phyloP scores from a whole-genome alignment of 2,797 vertebrate species.

The Trachurus trachurus region DNA sequence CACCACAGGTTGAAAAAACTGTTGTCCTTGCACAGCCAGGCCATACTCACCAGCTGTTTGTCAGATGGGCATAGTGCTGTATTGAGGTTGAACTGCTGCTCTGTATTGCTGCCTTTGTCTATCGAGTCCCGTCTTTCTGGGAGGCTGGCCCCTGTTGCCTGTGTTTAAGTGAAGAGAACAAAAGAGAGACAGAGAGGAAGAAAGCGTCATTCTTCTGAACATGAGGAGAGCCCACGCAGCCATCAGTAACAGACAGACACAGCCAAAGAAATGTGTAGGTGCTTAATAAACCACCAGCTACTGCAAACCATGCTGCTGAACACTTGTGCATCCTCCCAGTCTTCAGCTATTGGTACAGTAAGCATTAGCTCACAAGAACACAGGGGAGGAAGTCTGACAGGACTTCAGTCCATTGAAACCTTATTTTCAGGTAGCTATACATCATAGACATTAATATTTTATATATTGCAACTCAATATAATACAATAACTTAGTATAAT shows the following conservation, averaged over 20 bases:
- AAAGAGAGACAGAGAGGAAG: slow-evolving; percentile 16
- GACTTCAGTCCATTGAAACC: background rate
- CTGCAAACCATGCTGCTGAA: background rate
- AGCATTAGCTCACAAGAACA: background rate
- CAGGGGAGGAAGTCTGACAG: background rate
- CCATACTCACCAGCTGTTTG: slow-evolving; percentile 70
- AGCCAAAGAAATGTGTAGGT: slow-evolving; percentile 11
- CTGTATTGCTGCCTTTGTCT: slow-evolving; percentile 37
- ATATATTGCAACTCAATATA: background rate
- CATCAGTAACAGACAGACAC: slow-evolving; percentile 7
- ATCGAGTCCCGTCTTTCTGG: slow-evolving; percentile 38
- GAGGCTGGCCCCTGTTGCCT: slow-evolving; percentile 49
- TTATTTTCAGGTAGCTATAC: background rate
- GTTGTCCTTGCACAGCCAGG: background rate
- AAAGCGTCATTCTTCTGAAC: slow-evolving; percentile 44
- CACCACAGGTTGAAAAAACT: slow-evolving; percentile 1
- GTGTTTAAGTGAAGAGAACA: slow-evolving; percentile 20
- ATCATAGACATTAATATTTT: background rate
- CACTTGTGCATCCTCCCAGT: background rate
- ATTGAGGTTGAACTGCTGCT: slow-evolving; percentile 39
- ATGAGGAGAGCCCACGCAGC: slow-evolving; percentile 42
- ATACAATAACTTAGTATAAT: background rate
- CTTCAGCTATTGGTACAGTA: background rate
- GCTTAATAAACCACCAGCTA: background rate
- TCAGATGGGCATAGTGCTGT: slow-evolving; percentile 78